phyloP scores from a whole-genome alignment of 2,797 vertebrate species.

The Toxotes lorentzi region DNA sequence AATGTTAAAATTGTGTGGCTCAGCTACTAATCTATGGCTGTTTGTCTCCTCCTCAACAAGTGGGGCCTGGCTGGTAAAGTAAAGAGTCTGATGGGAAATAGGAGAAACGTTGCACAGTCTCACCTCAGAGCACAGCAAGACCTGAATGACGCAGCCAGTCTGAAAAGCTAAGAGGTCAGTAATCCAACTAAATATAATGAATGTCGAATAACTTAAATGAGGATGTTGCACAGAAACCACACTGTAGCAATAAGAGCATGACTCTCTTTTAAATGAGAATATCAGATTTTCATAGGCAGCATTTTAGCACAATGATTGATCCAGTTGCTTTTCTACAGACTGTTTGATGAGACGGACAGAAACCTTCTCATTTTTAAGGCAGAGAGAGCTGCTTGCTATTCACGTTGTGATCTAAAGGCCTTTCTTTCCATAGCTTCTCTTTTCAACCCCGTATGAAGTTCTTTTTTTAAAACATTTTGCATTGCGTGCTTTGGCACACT shows the following conservation, averaged over 20 bases:
- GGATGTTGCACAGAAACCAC: conserved; percentile 5
- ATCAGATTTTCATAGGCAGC: background rate
- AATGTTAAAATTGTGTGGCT: conserved; percentile 34
- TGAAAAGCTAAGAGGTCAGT: conserved; percentile 38
- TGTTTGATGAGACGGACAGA: conserved; percentile 15
- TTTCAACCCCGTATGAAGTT: conserved; percentile 65
- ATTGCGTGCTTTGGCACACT: conserved; percentile 83
- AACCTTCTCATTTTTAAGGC: conserved; percentile 13
- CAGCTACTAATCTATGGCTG: conserved; percentile 51
- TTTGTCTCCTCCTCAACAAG: conserved; percentile 34
- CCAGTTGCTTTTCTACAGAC: background rate
- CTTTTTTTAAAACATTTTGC: conserved; percentile 74
- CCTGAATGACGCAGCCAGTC: conserved; percentile 4
- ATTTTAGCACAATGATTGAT: background rate
- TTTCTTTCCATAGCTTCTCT: conserved; percentile 68
- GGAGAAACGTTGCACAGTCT: conserved; percentile 13
- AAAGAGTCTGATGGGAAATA: conserved; percentile 23
- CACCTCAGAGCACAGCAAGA: conserved; percentile 12
- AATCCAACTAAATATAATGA: conserved; percentile 3
- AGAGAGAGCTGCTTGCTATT: conserved; percentile 36
- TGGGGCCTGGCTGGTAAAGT: conserved; percentile 13
- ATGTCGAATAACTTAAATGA: conserved; percentile 5
- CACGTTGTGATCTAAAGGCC: conserved; percentile 36
- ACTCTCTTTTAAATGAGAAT: conserved; percentile 1
- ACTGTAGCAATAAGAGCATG: background rate